phyloP scores from a whole-genome alignment of 2,797 vertebrate genomes.

The Moxostoma hubbsi region DNA sequence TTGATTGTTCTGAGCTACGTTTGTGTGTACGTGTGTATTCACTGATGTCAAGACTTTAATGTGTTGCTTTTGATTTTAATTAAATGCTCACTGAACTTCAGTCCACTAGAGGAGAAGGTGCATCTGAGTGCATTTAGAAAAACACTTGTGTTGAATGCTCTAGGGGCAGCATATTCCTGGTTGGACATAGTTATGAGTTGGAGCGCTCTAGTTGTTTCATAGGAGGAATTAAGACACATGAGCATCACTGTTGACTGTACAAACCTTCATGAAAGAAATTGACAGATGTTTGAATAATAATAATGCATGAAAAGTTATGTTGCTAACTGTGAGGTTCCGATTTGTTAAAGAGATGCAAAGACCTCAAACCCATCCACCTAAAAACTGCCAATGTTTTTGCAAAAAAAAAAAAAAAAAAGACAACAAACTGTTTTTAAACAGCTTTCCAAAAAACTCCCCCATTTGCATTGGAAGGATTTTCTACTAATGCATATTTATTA shows the following conservation, averaged over 20 bases:
- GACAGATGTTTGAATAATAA: background rate
- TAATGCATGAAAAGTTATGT: background rate
- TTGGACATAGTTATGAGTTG: background rate
- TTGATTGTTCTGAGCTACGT: constrained; percentile 8
- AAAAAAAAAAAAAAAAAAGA: no score
- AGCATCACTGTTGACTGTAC: background rate
- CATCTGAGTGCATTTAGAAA: constrained; percentile 22
- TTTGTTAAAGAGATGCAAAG: background rate
- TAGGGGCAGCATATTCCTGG: background rate
- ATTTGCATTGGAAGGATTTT: no score
- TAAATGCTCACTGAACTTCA: constrained; percentile 28
- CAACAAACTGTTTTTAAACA: background rate
- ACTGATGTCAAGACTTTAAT: constrained; percentile 11
- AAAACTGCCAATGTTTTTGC: no score
- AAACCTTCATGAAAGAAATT: background rate
- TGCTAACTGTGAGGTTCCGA: background rate
- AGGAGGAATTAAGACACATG: background rate
- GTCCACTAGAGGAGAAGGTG: constrained; percentile 3
- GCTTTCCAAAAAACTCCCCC: no score
- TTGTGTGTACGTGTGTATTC: background rate
- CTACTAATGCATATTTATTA: no score
- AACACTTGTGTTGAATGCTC: background rate
- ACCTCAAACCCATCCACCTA: no score
- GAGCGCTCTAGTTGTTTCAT: background rate
- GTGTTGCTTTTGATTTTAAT: background rate